Conservation (phyloP, 2,797 vertebrate genomes). For the Sebastolobus altivelis region DNA sequence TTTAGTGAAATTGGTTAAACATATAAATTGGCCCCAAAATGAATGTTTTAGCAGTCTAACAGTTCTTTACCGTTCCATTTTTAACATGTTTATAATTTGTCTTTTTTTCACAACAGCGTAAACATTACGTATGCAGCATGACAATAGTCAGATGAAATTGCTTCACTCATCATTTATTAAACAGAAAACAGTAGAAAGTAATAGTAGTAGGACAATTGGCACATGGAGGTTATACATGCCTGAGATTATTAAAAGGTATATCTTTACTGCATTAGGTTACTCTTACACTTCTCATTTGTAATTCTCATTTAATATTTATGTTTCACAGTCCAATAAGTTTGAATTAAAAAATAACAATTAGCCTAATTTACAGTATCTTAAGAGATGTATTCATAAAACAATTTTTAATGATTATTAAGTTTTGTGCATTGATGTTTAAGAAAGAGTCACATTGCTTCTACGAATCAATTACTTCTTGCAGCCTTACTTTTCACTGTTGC, state of each 20-base stretch:
- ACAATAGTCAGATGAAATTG: not conserved
- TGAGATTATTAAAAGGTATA: not conserved
- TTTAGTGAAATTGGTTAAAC: not conserved
- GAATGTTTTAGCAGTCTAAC: too few species aligned
- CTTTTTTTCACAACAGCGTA: not conserved
- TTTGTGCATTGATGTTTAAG: not conserved
- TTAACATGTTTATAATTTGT: too few species aligned
- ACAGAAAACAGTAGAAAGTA: not conserved
- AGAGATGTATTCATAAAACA: not conserved
- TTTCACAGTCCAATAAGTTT: not conserved
- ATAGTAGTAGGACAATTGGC: not conserved
- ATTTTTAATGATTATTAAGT: not conserved
- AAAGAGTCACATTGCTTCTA: not conserved
- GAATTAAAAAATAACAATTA: not conserved
- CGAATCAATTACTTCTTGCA: not conserved
- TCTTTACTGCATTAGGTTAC: not conserved
- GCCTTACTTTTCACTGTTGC: not conserved
- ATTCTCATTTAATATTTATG: not conserved
- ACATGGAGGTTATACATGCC: not conserved
- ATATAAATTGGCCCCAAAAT: too few species aligned
- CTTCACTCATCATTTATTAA: constrained; percentile 3
- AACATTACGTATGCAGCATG: not conserved
- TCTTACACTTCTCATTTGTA: not conserved
- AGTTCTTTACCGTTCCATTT: too few species aligned
- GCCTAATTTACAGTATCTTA: too few species aligned